Evolutionary conservation across 2,888 invertebrate species (phyloP), one percentile per base, ranked within the genome.

Genomic region (Sturmia bella): DNA sequence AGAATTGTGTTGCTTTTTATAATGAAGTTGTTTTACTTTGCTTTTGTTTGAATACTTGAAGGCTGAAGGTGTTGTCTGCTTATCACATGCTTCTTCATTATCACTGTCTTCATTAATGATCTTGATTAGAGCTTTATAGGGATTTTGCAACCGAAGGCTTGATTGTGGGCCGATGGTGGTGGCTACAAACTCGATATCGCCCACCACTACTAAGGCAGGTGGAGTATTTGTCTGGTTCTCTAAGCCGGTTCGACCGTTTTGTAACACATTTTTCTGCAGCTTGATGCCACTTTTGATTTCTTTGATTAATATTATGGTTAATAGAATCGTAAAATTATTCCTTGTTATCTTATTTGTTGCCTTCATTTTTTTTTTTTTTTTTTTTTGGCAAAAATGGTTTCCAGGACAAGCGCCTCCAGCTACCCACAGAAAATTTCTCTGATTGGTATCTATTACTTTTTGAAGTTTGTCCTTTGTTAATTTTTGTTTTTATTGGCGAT

Each of bases 101-200:
- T n/a, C 45, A 13, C 24, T 19, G 3, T 54, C 0, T 41, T 21
- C 21, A 17, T 32, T 48, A 19, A 17, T 27, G 37, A 50, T 17
- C 32, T 32, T 32, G 43, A 41, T 57, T 4, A 11, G n/a, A 17
- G n/a, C 15, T 12, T 63, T 27, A n/a, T 27, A 12, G n/a, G 1
- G 15, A 32, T 63, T 24, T 70, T 19, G 32, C n/a, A 43, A 17
- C 0, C 15, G 11, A 15, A 13, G 15, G 17, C 3, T 11, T n/a
- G 17, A 7, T 9, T 32, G 21, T 43, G 21, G 19, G 9, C 0
- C 4, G 27, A 17, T 12, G 6, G 43, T 41, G 12, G 3, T 24
- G 59, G 21, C 9, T 27, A 57, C 37, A 4, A 52, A 59, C 9
- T 75, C 82, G 54, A 82, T 82, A 70, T 82, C 82, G 15, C 82